Conservation (phyloP, 2,113 vertebrate species). For the Rana temporaria region DNA sequence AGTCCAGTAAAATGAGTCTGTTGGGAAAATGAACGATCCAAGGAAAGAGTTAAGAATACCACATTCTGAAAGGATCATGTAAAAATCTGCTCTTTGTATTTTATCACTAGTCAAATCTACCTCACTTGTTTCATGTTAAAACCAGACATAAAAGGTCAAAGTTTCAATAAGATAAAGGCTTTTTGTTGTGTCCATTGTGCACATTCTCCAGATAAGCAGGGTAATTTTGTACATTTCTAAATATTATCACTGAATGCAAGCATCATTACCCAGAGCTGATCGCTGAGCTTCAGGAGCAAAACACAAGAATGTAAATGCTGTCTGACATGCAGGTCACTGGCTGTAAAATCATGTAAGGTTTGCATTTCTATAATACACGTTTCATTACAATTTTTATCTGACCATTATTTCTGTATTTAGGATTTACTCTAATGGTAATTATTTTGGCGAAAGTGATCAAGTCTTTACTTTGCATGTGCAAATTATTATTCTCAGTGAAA, state of each 20-base stretch:
- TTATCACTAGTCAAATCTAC: not conserved
- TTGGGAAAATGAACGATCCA: no score
- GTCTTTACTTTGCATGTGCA: no score
- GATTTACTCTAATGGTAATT: no score
- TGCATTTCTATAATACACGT: no score
- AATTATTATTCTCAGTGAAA: no score
- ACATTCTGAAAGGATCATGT: no score
- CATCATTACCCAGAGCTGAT: not conserved
- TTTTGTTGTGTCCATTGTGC: not conserved
- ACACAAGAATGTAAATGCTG: not conserved
- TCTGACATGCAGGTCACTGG: not conserved
- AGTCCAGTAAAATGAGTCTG: no score
- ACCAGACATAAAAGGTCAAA: not conserved
- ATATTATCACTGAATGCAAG: not conserved
- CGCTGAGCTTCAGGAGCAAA: not conserved
- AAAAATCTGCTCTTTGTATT: not conserved
- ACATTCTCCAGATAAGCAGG: not conserved
- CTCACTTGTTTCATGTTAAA: not conserved
- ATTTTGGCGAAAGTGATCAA: no score
- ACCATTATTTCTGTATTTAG: no score
- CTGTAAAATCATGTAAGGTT: not conserved
- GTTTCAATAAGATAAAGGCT: not conserved
- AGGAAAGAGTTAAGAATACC: no score
- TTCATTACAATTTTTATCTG: no score
- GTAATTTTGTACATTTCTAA: not conserved